A percentile compares a stretch with the other conserved stretches of the same genome.
These are phyloP conservation scores for Malurus elegans DNA, from an alignment of 2,113 vertebrate species.

Conservation along the genomic window DNA sequence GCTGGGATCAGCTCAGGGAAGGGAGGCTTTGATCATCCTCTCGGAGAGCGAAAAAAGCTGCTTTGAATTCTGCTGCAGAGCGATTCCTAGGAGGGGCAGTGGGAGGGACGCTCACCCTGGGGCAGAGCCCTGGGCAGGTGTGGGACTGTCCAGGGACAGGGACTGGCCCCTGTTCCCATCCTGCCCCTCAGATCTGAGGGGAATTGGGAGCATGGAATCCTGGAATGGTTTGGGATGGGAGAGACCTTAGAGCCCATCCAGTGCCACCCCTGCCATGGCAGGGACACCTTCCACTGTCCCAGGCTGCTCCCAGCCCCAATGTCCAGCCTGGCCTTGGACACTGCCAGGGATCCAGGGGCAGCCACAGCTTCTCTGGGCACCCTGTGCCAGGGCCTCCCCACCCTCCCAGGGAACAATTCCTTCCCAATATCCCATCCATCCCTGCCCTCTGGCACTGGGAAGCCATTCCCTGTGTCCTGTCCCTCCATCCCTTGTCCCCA, in stretches of 20 bases:
- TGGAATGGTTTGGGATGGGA: not conserved
- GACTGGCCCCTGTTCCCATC: accelerated
- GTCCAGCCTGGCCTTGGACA: not conserved
- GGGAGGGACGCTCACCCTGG: not conserved
- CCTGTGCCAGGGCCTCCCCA: not conserved
- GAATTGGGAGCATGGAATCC: not conserved
- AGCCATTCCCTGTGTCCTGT: not conserved
- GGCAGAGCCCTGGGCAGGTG: not conserved
- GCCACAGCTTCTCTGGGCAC: not conserved
- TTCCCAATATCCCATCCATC: not conserved
- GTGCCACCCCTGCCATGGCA: accelerated
- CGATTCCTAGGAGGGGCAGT: not conserved
- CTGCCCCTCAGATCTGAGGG: not conserved
- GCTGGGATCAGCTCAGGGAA: slow-evolving; percentile 32
- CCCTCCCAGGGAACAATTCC: not conserved
- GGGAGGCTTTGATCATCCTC: slow-evolving; percentile 43
- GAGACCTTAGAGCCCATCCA: accelerated
- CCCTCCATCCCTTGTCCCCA: not conserved
- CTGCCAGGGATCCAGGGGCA: not conserved
- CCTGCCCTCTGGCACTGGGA: not conserved
- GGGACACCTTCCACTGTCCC: not conserved
- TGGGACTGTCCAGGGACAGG: not conserved
- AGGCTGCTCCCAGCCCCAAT: not conserved
- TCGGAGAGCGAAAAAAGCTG: not conserved
- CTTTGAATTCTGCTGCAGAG: slow-evolving; percentile 34